Conservation (phyloP, 2,888 invertebrate species). For the Idaea biselata region DNA sequence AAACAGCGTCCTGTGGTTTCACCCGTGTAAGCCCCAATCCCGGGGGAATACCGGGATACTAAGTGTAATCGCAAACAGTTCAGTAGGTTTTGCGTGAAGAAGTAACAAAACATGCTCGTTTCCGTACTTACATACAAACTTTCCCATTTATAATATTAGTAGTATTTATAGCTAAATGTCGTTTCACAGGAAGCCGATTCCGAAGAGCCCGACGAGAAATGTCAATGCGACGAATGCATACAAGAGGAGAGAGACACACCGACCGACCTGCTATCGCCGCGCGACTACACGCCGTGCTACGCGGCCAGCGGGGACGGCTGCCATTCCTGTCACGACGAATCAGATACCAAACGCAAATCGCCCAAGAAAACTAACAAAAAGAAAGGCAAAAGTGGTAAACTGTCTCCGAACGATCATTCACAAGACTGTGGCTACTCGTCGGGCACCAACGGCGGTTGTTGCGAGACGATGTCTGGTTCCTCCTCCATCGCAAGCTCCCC, state of each 20-base stretch:
- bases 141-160: neutral
- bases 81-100: neutral
- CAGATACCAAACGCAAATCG: slow-evolving; percentile 53
- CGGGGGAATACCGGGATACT: too few relatives aligned
- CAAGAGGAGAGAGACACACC: slow-evolving; percentile 69
- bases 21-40: neutral
- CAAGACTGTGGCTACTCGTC: slow-evolving; percentile 95
- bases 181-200: slow-evolving; percentile 64
- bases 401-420: slow-evolving; percentile 85
- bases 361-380: slow-evolving; percentile 63
- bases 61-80: too few relatives aligned
- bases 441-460: slow-evolving; percentile 88
- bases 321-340: slow-evolving; percentile 76
- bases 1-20: neutral
- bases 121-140: neutral
- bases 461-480: slow-evolving; percentile 84
- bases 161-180: slow-evolving; percentile 5
- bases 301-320: slow-evolving; percentile 55
- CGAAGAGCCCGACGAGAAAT: slow-evolving; percentile 75
- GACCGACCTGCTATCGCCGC: slow-evolving; percentile 62
- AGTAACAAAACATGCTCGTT: too few relatives aligned
- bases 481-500: slow-evolving; percentile 92
- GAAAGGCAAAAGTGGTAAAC: slow-evolving; percentile 75
- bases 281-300: slow-evolving; percentile 58
- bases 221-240: slow-evolving; percentile 73